Evolutionary conservation across 92 coral and sea anemone genomes (phyloP), one percentile per base, ranked within the genome.

Genomic region (Zoanthus gigantus): DNA sequence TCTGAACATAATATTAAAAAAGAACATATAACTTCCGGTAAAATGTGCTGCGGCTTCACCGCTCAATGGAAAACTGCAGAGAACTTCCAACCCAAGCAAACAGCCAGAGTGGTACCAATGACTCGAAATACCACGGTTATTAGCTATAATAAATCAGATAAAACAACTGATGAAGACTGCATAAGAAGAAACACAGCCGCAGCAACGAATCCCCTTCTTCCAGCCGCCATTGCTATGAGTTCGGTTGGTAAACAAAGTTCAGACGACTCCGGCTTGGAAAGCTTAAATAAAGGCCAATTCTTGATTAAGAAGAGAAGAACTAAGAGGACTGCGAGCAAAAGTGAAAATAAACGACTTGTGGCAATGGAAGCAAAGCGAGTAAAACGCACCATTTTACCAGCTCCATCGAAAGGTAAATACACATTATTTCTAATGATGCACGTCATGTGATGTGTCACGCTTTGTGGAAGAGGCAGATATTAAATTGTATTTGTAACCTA

Each of bases 21-120:
- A 63, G 32, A 37, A 9, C 16, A 15, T 56, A 34, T 47, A 14
- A 81, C 75, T 63, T 81, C 75, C 85, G 74, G 60, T 16, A 54
- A 66, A 42, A 2, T 45, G 37, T 66, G 61, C 73, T 60, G 74
- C 18, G 14, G 30, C 6, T 42, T 73, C 34, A 28, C 57, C 28
- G 8, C 12, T 42, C 93, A 46, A 17, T 47, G 66, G 61, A 77
- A 61, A 28, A 74, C 87, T 30, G 90, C 76, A 58, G 93, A 91
- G 17, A 86, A 61, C 5, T 84, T 89, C 6, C 91, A 84, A 78
- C 82, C 88, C 72, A 94, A 91, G 72, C 86, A 92, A 10, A 94
- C 98, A n/a, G 98, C 98, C 10, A 85, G 98, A 71, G 95, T 94
- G 68, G 77, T 83, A 71, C 98, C 98, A 52, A 94, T 92, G 94